Evolutionary conservation across 2,888 invertebrate species (phyloP), one percentile per base, ranked within the genome.

Genomic region (Hypsopygia costalis): DNA sequence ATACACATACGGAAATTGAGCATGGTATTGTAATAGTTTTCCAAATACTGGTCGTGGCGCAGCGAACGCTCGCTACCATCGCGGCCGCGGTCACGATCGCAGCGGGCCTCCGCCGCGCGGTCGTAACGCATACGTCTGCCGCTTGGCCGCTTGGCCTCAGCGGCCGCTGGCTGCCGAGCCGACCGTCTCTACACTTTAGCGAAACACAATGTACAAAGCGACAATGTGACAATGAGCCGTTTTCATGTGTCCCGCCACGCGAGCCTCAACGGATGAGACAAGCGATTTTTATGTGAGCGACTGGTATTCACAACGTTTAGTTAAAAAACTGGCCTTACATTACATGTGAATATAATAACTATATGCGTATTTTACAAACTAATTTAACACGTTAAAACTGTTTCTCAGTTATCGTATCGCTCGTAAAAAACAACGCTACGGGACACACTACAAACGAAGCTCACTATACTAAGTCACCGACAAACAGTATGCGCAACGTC

Each of bases 1-100:
- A 78, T 76, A 83, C 67, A 81, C 71, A 81, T 74, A 82, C 73
- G 79, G 83, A 80, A 79, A 86, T 88, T 88, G 88, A 88, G 88
- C 88, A 88, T 71, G 77, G 76, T 75, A 69, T 62, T 66, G 65
- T 65, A 55, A 59, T 69, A 71, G 70, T 78, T 76, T 74, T 70
- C 73, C 61, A 73, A 83, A 81, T 79, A 83, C 77, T 77, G 78
- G 69, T 74, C 60, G 41, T 16, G 16, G 16, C 16, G 16, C 16
- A 16, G 37, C 43, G 54, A 50, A 47, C 40, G 47, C 49, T 43
- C 47, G 49, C 54, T 9, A 40, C 43, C 42, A 40, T 40, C 46
- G 51, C 36, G 53, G 43, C 47, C 47, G 45, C 40, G 20, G 47
- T 36, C 16, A 16, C 4, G 16, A 4, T 16, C 16, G 16, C 16